Evolutionary conservation across 2,113 vertebrate genomes (phyloP).

Genomic region (Corythoichthys intestinalis): DNA sequence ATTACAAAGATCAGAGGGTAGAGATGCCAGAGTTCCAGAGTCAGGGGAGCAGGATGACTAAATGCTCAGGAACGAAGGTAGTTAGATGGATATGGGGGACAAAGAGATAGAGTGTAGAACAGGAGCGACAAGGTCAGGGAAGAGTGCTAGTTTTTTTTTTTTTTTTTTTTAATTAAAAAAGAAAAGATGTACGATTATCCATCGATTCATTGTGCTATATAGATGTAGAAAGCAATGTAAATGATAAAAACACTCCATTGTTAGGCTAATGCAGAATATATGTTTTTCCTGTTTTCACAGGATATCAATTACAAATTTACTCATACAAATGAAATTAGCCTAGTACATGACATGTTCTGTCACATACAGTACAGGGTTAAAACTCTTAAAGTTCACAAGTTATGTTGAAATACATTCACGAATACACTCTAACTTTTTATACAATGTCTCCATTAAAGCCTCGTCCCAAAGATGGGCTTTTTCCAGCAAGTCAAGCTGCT

Average conservation of each 20-base stretch:
- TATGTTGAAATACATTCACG: background rate
- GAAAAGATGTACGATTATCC: no score
- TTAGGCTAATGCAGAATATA: background rate
- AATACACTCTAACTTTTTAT: background rate
- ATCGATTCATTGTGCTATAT: background rate
- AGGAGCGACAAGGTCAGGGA: no score
- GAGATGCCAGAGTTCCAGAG: no score
- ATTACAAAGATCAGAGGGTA: no score
- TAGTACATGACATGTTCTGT: background rate
- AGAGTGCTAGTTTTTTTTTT: no score
- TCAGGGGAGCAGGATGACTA: no score
- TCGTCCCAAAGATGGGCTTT: constrained; percentile 77
- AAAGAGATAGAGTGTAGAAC: no score
- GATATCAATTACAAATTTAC: background rate
- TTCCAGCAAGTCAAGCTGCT: constrained; percentile 84
- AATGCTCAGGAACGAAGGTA: no score
- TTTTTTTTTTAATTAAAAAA: no score
- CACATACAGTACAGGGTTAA: background rate
- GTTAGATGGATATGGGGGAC: no score
- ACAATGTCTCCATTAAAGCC: constrained; percentile 15
- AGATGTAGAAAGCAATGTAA: background rate
- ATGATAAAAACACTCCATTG: background rate
- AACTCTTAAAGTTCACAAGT: background rate
- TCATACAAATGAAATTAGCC: background rate
- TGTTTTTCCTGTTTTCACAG: background rate